Evolutionary conservation across 2,797 vertebrate genomes (phyloP).

Genomic region (Rhynchonycteris naso): DNA sequence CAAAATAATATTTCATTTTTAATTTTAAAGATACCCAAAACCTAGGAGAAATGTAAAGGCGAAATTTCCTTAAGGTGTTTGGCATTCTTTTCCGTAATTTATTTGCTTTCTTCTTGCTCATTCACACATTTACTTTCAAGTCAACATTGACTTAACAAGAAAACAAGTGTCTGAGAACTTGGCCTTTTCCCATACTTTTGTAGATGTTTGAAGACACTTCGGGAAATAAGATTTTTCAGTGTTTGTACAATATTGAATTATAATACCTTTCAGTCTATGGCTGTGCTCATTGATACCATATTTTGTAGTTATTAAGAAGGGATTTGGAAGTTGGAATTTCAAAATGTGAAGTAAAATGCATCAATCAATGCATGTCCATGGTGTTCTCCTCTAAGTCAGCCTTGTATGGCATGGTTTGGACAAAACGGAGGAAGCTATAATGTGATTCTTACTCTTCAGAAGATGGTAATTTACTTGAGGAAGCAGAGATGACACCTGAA

Average conservation of each 20-base stretch:
- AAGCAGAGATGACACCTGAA: neutral
- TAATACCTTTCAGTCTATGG: neutral
- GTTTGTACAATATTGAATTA: neutral
- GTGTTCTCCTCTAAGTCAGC: neutral
- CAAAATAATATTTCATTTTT: neutral
- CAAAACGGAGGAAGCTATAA: neutral
- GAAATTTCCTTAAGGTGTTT: neutral
- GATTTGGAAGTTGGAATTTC: neutral
- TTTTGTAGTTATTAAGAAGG: neutral
- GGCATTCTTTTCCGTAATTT: neutral
- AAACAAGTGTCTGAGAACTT: neutral
- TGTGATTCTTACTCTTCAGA: neutral
- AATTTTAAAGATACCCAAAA: neutral
- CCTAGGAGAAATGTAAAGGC: neutral
- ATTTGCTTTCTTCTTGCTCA: constrained; percentile 15
- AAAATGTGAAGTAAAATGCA: neutral
- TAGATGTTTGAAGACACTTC: neutral
- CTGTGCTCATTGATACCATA: neutral
- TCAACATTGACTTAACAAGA: neutral
- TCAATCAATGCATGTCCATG: neutral
- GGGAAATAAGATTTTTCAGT: neutral
- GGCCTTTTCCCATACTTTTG: neutral
- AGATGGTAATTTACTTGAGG: neutral
- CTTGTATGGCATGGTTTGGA: neutral
- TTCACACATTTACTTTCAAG: neutral